phyloP scores from a whole-genome alignment of 2,888 invertebrate genomes.

The Diarsia rubi region DNA sequence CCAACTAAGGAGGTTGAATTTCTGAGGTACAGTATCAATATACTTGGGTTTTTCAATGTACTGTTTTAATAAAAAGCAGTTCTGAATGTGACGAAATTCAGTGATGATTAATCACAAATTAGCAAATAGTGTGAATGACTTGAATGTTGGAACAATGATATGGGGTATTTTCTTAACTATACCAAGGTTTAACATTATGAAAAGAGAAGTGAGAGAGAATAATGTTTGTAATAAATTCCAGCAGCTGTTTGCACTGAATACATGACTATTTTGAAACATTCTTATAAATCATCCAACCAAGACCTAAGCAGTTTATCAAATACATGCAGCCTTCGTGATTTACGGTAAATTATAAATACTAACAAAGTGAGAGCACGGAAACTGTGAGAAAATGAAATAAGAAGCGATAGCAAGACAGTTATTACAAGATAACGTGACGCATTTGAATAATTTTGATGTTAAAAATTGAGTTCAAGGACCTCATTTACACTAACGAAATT shows the following conservation, averaged over 20 bases:
- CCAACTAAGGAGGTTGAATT: neutral
- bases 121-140: constrained; percentile 12
- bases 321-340: constrained; percentile 20
- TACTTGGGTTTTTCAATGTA: neutral
- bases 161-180: neutral
- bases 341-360: constrained; percentile 9
- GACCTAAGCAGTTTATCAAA: constrained; percentile 16
- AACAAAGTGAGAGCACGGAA: constrained; percentile 25
- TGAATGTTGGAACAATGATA: constrained; percentile 18
- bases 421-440: constrained; percentile 71
- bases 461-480: constrained; percentile 67
- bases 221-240: constrained; percentile 21
- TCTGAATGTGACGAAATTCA: neutral
- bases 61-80: neutral
- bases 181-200: neutral
- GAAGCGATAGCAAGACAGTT: constrained; percentile 61
- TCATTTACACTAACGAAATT: constrained; percentile 25
- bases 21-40: neutral
- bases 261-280: constrained; percentile 40
- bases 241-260: constrained; percentile 31
- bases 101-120: neutral
- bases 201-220: neutral
- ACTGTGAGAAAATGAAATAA: constrained; percentile 26
- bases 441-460: constrained; percentile 63
- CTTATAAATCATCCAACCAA: constrained; percentile 34